Base-by-base conservation (phyloP, 2,113 vertebrate species). In the Embiotoca jacksoni region DNA sequence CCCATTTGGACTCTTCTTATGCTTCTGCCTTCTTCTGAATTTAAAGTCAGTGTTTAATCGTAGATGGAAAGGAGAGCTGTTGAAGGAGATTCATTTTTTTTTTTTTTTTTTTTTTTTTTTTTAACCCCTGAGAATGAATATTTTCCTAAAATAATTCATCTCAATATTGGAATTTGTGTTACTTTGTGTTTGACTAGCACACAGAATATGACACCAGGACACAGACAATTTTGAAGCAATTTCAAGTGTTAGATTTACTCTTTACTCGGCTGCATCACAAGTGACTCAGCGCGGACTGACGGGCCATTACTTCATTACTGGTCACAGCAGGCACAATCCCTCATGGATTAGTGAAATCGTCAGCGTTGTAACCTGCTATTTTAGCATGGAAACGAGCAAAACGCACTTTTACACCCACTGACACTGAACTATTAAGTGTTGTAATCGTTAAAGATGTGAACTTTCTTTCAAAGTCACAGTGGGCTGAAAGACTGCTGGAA, bases 301-400 rank as follows among this genome's bases (percentile, higher is more conserved):
- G 50, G 72, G 60, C 53, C 78, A 50, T 88, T 76, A 78, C 55
- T 87, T 85, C 73, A 92, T 89, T 88, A 82, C 35, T 72, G 56
- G 60, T 69, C 54, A 37, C 85, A 76, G 73, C 66, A 75, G 66
- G 75, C 41, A 61, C 53, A 74, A 32, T 58, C 73, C 36, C 63
- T 46, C 33, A 50, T 49, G 75, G 61, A 66, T 59, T 32, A 78
- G 15, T 52, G 3, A 75, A 32, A 56, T 66, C 47, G 32, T 6
- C 31, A 46, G 47, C 4, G 13, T 47, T 31, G 31, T 46, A 50
- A 59, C 32, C 69, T 64, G 63, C 68, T 53, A 14, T 66, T 79
- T 82, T 47, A 41, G 23, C 14, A 59, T 13, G 41, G 3, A 74
- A 73, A 53, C 30, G 14, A 47, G 23, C 23, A 16, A 67, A 82